Conservation (phyloP, 2,797 vertebrate species). For the Toxotes lorentzi region DNA sequence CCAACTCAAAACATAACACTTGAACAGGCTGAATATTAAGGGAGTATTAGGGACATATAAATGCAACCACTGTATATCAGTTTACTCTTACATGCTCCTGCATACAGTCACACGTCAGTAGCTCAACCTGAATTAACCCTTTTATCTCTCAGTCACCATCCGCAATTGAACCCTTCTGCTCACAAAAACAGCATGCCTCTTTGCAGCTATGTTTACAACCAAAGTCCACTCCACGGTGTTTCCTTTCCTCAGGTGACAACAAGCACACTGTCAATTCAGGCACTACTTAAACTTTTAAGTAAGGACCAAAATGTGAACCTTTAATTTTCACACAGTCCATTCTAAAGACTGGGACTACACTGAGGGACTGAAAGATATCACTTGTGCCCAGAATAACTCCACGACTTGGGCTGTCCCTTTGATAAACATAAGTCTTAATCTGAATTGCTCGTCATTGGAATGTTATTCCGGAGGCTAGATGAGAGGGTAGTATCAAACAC, state of each 20-base stretch:
- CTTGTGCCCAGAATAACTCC: slow-evolving; percentile 76
- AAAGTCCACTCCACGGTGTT: slow-evolving; percentile 35
- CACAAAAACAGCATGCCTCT: slow-evolving; percentile 41
- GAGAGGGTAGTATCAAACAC: slow-evolving; percentile 60
- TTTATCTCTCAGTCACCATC: slow-evolving; percentile 26
- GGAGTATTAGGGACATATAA: background rate
- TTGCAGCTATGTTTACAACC: slow-evolving; percentile 47
- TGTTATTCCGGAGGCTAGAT: slow-evolving; percentile 67
- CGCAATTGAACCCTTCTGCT: slow-evolving; percentile 19
- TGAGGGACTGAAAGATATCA: slow-evolving; percentile 67
- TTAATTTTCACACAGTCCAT: slow-evolving; percentile 43
- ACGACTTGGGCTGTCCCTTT: slow-evolving; percentile 64
- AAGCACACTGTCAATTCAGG: slow-evolving; percentile 40
- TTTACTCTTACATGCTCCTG: slow-evolving; percentile 18
- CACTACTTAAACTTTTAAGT: background rate
- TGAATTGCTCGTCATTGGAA: slow-evolving; percentile 66
- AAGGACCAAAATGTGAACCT: slow-evolving; percentile 26
- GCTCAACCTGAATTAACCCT: slow-evolving; percentile 43
- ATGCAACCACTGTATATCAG: slow-evolving; percentile 9
- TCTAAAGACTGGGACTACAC: slow-evolving; percentile 35
- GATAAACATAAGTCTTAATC: slow-evolving; percentile 66
- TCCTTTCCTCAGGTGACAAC: slow-evolving; percentile 56
- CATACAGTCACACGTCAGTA: slow-evolving; percentile 8
- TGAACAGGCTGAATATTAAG: background rate
- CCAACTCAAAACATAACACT: background rate